Evolutionary conservation across 2,113 vertebrate species (phyloP).

Genomic region (Marcusenius ussheri): DNA sequence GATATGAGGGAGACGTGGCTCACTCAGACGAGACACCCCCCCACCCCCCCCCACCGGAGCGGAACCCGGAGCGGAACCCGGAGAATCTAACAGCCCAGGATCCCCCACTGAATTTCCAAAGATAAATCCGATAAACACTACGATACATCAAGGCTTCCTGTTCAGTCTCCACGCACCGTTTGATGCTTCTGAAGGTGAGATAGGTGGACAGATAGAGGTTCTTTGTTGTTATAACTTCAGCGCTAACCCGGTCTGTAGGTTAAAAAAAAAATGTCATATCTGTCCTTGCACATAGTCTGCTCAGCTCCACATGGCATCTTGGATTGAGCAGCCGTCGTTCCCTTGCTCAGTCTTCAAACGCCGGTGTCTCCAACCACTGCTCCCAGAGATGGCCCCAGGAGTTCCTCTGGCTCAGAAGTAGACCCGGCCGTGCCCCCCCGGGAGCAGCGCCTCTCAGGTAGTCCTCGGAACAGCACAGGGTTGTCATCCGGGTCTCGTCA

Average conservation of each 20-base stretch:
- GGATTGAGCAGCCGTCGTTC: not conserved
- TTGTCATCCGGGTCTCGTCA: not conserved
- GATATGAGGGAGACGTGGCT: not conserved
- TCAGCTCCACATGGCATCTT: not conserved
- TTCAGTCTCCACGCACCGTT: not conserved
- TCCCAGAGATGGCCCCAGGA: not conserved
- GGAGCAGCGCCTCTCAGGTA: not conserved
- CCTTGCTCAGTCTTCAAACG: not conserved
- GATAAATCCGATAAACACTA: not conserved
- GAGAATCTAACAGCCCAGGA: not conserved
- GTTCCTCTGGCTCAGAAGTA: not conserved
- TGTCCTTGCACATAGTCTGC: not conserved
- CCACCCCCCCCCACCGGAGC: not conserved
- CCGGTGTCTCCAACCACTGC: not conserved
- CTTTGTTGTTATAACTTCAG: not conserved
- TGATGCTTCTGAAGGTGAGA: not conserved
- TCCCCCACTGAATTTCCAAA: not conserved
- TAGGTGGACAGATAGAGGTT: not conserved
- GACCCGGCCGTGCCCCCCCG: not conserved
- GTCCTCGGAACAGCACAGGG: not conserved
- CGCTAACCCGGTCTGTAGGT: not conserved
- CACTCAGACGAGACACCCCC: not conserved
- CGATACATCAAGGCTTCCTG: not conserved
- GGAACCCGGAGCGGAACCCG: not conserved
- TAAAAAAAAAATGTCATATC: not conserved